A percentile compares a stretch with the other conserved stretches of the same genome.
Evolutionary conservation across 2,888 invertebrate genomes (phyloP).

Genomic region (Autographa pulchrina): DNA sequence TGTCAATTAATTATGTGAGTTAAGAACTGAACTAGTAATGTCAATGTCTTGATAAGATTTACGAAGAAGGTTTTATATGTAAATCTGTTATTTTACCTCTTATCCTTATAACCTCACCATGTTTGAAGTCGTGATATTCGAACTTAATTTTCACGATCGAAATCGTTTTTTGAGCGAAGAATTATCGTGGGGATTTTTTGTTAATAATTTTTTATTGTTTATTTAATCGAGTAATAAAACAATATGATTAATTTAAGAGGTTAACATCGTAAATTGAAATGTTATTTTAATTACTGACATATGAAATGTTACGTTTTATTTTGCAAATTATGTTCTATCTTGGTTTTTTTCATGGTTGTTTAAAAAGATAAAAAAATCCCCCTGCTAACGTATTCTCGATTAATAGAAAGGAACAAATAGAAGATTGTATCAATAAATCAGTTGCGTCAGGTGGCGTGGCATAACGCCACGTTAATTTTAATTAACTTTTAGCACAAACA

Average conservation of each 20-base stretch:
- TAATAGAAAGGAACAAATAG: neutral
- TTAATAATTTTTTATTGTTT: neutral
- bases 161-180: too few species aligned
- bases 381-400: neutral
- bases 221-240: neutral
- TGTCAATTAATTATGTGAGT: slow-evolving; percentile 31
- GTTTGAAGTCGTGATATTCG: neutral
- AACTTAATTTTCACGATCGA: neutral
- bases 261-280: neutral
- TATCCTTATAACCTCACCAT: neutral
- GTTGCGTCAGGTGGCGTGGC: slow-evolving; percentile 5
- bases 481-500: slow-evolving; percentile 2
- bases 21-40: slow-evolving; percentile 19
- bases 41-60: slow-evolving; percentile 46
- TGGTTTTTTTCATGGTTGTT: neutral
- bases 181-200: neutral
- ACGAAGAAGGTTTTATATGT: neutral
- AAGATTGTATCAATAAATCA: neutral
- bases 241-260: neutral
- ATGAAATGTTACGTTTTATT: neutral
- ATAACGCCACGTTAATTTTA: slow-evolving; percentile 24
- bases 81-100: neutral
- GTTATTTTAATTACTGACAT: neutral
- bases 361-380: too few species aligned
- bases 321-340: neutral